These are phyloP conservation scores for Phaenicophaeus curvirostris DNA, from an alignment of 2,797 vertebrate species.

Conservation along the genomic window DNA sequence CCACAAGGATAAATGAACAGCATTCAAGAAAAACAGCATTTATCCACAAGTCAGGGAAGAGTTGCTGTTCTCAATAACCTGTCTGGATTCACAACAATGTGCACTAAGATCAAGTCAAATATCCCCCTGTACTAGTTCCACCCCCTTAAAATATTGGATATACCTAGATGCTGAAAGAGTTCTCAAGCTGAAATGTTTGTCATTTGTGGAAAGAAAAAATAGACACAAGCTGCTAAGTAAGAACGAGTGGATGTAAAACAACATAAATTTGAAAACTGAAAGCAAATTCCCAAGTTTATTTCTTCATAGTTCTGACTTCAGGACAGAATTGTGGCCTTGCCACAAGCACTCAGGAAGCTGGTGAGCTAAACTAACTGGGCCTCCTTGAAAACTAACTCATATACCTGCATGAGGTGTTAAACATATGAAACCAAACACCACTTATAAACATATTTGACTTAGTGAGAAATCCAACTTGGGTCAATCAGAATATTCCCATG, in stretches of 20 bases:
- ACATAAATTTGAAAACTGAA: background rate
- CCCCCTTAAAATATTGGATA: background rate
- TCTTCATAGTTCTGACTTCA: background rate
- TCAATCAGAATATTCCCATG: background rate
- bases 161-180: background rate
- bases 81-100: background rate
- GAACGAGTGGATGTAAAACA: background rate
- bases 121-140: background rate
- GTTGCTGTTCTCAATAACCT: background rate
- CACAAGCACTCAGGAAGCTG: background rate
- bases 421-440: background rate
- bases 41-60: background rate
- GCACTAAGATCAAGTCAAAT: background rate
- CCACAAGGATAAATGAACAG: background rate
- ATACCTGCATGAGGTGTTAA: background rate
- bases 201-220: constrained; percentile 10
- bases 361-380: background rate
- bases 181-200: background rate
- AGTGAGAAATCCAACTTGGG: background rate
- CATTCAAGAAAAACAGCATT: background rate
- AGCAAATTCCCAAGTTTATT: constrained; percentile 16
- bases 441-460: background rate
- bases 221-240: constrained; percentile 8
- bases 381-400: background rate
- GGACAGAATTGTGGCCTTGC: background rate